A percentile compares a stretch with the other conserved stretches of the same genome.
These are phyloP conservation scores for Drosophila jambulina DNA, from an alignment of 1,140 invertebrate genomes.

Conservation along the genomic window DNA sequence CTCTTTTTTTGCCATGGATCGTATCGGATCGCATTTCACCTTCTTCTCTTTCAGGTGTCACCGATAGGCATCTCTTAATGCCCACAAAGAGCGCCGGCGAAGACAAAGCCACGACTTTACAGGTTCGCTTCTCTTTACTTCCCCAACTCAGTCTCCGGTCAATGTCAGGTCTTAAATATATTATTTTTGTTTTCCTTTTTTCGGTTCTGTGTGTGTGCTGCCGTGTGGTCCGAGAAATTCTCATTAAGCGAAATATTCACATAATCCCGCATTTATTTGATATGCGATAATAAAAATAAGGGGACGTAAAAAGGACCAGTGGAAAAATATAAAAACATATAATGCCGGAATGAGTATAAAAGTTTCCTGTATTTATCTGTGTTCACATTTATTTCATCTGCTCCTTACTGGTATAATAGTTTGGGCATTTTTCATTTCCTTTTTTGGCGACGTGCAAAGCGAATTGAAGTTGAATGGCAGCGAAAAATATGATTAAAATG, in stretches of 20 bases:
- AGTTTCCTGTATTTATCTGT: constrained; percentile 32
- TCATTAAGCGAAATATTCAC: constrained; percentile 84
- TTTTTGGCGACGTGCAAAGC: constrained; percentile 26
- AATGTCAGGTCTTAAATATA: constrained; percentile 34
- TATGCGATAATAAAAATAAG: constrained; percentile 74
- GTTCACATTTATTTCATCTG: constrained; percentile 37
- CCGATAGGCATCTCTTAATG: constrained; percentile 84
- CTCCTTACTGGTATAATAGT: constrained; percentile 26
- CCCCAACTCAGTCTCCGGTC: constrained; percentile 42
- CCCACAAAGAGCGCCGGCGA: constrained; percentile 64
- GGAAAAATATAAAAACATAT: constrained; percentile 23
- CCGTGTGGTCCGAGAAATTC: constrained; percentile 81
- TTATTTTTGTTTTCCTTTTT: not conserved
- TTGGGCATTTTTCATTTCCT: constrained; percentile 25
- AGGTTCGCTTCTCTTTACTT: constrained; percentile 38
- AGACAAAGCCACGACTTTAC: constrained; percentile 68
- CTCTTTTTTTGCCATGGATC: constrained; percentile 58
- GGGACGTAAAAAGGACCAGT: constrained; percentile 30
- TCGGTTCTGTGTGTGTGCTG: constrained; percentile 30
- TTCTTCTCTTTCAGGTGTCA: constrained; percentile 84
- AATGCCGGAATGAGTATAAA: constrained; percentile 42
- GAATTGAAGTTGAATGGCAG: constrained; percentile 55
- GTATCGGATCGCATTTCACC: constrained; percentile 84
- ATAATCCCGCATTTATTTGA: constrained; percentile 85
- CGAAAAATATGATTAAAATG: constrained; percentile 47